These are phyloP conservation scores for Orestias chungarensis DNA, from an alignment of 2,797 vertebrate species.

Conservation along the genomic window DNA sequence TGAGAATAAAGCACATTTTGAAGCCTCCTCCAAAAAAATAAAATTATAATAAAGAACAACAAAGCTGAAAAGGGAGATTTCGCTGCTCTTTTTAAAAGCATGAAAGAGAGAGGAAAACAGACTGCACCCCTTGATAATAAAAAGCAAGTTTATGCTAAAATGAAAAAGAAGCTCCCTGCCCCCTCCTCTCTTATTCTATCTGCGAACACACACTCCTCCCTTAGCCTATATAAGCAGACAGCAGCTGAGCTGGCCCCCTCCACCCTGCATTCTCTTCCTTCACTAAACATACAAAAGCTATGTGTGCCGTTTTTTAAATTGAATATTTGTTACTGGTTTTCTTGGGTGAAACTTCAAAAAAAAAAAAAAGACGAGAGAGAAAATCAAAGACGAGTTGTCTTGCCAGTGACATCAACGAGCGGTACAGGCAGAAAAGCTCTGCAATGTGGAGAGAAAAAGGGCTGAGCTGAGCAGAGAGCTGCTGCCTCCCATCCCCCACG, in stretches of 20 bases:
- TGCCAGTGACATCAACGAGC: constrained; percentile 56
- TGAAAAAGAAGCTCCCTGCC: constrained; percentile 74
- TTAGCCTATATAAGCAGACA: constrained; percentile 78
- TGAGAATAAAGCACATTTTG: constrained; percentile 47
- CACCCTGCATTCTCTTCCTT: constrained; percentile 64
- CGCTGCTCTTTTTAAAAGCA: constrained; percentile 35
- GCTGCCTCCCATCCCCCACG: constrained; percentile 84
- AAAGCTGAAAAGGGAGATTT: constrained; percentile 38
- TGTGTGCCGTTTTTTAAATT: constrained; percentile 52
- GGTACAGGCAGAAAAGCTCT: constrained; percentile 72
- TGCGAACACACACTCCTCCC: constrained; percentile 65
- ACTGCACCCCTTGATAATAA: constrained; percentile 67
- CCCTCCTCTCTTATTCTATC: constrained; percentile 72
- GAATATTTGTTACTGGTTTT: constrained; percentile 41
- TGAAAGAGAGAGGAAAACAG: constrained; percentile 46
- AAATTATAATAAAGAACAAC: constrained; percentile 22
- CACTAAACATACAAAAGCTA: constrained; percentile 65
- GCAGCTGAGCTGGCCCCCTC: constrained; percentile 73
- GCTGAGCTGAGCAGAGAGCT: constrained; percentile 72
- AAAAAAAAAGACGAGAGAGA: constrained; percentile 40
- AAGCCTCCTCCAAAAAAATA: constrained; percentile 53
- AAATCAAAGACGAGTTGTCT: constrained; percentile 48
- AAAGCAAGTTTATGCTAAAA: constrained; percentile 81
- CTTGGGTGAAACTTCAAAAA: constrained; percentile 47
- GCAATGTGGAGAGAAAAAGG: constrained; percentile 77